These are phyloP conservation scores for Hydrotaea cyrtoneurina DNA, from an alignment of 2,888 invertebrate species.

Conservation along the genomic window DNA sequence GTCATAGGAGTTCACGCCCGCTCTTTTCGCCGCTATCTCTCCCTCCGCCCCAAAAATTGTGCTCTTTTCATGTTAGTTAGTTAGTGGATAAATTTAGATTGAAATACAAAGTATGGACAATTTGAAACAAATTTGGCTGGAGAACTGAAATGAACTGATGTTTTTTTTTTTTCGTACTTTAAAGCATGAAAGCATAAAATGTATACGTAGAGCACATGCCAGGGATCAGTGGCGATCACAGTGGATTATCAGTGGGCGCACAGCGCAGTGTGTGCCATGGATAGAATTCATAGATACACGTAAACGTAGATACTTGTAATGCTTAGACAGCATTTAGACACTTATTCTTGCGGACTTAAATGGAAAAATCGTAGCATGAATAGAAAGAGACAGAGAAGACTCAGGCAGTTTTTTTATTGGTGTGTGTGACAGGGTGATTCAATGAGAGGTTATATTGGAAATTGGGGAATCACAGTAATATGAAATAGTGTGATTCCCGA, in stretches of 20 bases:
- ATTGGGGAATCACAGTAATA: too few species aligned
- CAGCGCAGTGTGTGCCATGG: too few species aligned
- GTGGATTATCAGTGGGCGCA: background rate
- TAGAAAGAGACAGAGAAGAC: too few species aligned
- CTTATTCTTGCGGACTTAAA: background rate
- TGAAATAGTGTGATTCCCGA: too few species aligned
- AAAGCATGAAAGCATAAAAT: background rate
- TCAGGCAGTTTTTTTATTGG: too few species aligned
- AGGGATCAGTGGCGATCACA: constrained; percentile 11
- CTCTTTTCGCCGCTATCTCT: too few species aligned
- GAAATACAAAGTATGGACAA: background rate
- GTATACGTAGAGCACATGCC: constrained; percentile 12
- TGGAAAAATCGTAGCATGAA: too few species aligned
- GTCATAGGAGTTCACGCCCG: too few species aligned
- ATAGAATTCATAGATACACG: background rate
- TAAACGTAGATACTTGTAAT: background rate
- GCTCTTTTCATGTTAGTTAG: too few species aligned
- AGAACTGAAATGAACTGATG: background rate
- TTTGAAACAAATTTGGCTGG: background rate
- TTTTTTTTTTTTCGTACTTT: background rate
- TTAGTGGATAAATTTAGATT: background rate
- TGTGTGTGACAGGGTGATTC: too few species aligned
- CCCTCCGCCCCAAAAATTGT: too few species aligned
- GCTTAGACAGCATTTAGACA: background rate
- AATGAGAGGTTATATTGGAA: too few species aligned